Evolutionary conservation across 2,113 vertebrate species (phyloP).

Genomic region (Macroglossus sobrinus): DNA sequence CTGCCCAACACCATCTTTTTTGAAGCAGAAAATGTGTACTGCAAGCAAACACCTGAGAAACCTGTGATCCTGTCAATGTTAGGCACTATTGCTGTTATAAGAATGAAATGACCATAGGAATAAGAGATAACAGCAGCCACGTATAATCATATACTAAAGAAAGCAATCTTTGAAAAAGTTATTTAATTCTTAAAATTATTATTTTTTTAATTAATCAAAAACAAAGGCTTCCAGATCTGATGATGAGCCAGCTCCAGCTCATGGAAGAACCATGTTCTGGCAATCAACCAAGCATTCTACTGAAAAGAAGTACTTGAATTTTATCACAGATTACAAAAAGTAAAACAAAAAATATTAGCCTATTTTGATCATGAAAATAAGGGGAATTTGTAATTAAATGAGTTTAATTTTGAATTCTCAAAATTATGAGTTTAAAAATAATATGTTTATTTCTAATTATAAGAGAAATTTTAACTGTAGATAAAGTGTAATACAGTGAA

Average conservation of each 20-base stretch:
- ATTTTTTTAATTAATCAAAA: not conserved
- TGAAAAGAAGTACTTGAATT: not conserved
- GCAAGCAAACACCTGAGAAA: not conserved
- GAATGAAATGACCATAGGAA: not conserved
- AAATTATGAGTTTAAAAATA: not conserved
- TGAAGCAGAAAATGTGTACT: not conserved
- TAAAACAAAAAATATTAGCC: not conserved
- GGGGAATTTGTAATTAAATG: not conserved
- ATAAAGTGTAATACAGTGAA: not conserved
- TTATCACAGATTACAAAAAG: not conserved
- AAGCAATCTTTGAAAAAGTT: not conserved
- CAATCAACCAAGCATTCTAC: not conserved
- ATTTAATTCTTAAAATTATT: not conserved
- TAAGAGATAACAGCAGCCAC: not conserved
- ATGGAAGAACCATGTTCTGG: not conserved
- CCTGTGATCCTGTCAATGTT: not conserved
- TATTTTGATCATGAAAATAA: not conserved
- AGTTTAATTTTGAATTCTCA: conserved; percentile 1
- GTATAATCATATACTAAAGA: not conserved
- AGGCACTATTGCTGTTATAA: not conserved
- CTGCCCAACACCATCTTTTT: not conserved
- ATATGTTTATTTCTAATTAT: not conserved
- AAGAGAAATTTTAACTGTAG: not conserved
- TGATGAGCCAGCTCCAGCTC: not conserved
- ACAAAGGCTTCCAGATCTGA: not conserved